These are phyloP conservation scores for Macroteleia sp. DNA, from an alignment of 2,888 invertebrate genomes.

Conservation along the genomic window DNA sequence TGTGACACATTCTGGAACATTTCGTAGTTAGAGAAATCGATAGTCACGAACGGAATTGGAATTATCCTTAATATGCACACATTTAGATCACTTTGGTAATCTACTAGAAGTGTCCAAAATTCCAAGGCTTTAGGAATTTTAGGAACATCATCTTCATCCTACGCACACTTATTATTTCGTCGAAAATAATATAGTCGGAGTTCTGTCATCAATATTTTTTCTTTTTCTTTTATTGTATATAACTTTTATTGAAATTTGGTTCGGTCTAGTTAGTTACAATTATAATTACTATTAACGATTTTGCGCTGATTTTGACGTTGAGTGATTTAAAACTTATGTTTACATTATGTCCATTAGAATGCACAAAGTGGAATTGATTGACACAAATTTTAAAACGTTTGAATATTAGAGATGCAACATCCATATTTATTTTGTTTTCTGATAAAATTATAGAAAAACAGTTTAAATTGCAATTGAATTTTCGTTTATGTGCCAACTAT, in stretches of 20 bases:
- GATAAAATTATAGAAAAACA: too few species aligned
- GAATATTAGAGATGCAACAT: too few species aligned
- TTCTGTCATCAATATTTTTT: background rate
- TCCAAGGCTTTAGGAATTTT: constrained; percentile 41
- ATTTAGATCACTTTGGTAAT: constrained; percentile 52
- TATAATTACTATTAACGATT: constrained; percentile 41
- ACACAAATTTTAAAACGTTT: too few species aligned
- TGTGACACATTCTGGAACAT: constrained; percentile 33
- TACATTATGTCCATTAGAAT: too few species aligned
- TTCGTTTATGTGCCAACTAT: too few species aligned
- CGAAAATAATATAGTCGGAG: constrained; percentile 44
- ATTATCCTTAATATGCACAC: constrained; percentile 47
- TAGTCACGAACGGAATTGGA: constrained; percentile 44
- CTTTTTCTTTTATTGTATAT: background rate
- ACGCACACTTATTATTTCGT: constrained; percentile 45
- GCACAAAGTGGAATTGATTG: too few species aligned
- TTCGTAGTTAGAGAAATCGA: constrained; percentile 48
- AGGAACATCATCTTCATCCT: constrained; percentile 33
- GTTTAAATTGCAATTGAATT: too few species aligned
- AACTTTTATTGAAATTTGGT: constrained; percentile 3
- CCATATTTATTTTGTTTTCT: too few species aligned
- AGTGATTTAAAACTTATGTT: too few species aligned
- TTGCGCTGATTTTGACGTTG: constrained; percentile 31
- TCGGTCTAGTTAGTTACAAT: constrained; percentile 37
- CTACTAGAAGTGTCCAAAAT: constrained; percentile 44